These are phyloP conservation scores for Ammodytes dubius DNA, from an alignment of 2,113 vertebrate genomes.

Conservation along the genomic window DNA sequence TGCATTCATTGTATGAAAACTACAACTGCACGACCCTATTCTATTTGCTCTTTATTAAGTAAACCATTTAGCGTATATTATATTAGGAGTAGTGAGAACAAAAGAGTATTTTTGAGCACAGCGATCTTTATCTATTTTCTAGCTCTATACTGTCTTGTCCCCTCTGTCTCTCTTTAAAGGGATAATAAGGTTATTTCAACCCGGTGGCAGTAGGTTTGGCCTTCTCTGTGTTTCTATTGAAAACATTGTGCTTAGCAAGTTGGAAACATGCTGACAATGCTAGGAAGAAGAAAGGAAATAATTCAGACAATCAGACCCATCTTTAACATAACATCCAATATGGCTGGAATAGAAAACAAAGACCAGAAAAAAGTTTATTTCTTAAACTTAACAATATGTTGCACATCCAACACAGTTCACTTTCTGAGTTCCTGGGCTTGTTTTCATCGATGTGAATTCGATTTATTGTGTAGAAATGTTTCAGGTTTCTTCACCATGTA, in stretches of 20 bases:
- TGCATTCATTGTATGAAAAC: no score
- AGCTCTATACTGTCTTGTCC: background rate
- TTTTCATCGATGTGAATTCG: background rate
- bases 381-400: background rate
- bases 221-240: background rate
- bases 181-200: background rate
- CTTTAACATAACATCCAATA: background rate
- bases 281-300: background rate
- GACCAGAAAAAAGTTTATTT: background rate
- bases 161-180: background rate
- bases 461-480: background rate
- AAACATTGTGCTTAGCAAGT: background rate
- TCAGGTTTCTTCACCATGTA: background rate
- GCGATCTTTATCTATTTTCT: conserved; percentile 26
- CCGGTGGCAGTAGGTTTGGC: background rate
- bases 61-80: no score
- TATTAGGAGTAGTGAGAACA: background rate
- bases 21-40: no score
- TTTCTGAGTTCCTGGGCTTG: background rate
- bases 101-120: background rate
- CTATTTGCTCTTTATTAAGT: background rate
- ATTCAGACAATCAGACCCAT: background rate
- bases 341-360: background rate
- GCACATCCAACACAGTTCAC: background rate
- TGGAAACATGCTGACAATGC: background rate